Base-by-base conservation (phyloP, 2,888 invertebrate genomes). In the Synergus gifuensis region DNA sequence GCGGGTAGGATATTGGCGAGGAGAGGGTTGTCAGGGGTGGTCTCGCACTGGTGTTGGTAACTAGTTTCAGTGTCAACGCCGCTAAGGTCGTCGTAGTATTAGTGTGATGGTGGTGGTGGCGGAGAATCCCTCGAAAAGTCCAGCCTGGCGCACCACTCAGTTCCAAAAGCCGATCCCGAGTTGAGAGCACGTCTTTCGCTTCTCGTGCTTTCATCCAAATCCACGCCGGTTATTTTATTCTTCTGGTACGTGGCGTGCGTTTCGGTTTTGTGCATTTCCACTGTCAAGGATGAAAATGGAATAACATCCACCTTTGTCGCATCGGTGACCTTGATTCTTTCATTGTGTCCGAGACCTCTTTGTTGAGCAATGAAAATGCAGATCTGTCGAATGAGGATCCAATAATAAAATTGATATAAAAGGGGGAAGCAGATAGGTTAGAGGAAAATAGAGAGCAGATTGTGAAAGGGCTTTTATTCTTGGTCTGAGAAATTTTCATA, bases 31-130 rank as follows among this genome's bases (percentile, higher is more conserved):
- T 63, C 79, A 78, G 80, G 82, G 82, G 82, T 77, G 82, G 77
- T 78, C 77, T 79, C 78, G 81, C 60, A 78, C 77, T 76, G 67
- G 81, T 78, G 76, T 77, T 69, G 77, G 73, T 73, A 79, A 28
- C 16, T 36, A 54, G 73, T 54, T 36, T 73, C 73, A 58, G 80
- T 78, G 78, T 42, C 54, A 79, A 73, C 63, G 76, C 76, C 76
- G 78, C 78, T 76, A 82, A 78, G 78, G 76, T 81, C 80, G 76
- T 81, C 80, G 79, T 81, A 79, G 81, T 78, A 46, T 69, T 76
- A 77, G 69, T 76, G 81, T 80, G 80, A 80, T 77, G 78, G 80
- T 81, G 83, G 79, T 82, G 83, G 83, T 80, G 82, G 80, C 62
- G 44, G 64, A 9, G 77, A 77, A 82, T 79, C 82, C 82, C 79